phyloP scores from a whole-genome alignment of 1,140 invertebrate genomes.

The Rhagoletis pomonella region DNA sequence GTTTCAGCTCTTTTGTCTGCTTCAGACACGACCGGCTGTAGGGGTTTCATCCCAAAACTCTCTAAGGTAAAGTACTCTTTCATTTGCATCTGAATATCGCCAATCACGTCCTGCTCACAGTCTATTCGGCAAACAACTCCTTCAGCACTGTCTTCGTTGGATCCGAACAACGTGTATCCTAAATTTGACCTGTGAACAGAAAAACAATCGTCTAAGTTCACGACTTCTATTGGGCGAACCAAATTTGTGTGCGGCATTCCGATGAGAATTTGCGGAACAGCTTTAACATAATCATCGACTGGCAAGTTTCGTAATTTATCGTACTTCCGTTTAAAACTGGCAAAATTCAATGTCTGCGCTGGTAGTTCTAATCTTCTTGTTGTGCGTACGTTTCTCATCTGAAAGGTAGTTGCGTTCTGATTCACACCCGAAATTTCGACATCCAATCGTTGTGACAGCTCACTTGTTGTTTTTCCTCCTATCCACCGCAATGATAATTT shows the following conservation, averaged over 20 bases:
- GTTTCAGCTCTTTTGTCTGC: constrained; percentile 5
- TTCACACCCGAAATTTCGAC: constrained; percentile 38
- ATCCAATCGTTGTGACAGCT: neutral
- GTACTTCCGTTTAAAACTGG: neutral
- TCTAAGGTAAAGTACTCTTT: constrained; percentile 42
- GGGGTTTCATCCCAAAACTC: neutral
- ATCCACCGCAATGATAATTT: constrained; percentile 32
- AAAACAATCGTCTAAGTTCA: constrained; percentile 32
- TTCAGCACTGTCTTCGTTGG: constrained; percentile 31
- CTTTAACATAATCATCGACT: constrained; percentile 47
- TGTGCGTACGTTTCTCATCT: constrained; percentile 10
- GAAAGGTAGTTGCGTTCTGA: neutral
- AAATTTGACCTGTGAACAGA: constrained; percentile 14
- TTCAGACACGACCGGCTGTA: neutral
- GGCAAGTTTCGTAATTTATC: neutral
- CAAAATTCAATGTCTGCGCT: neutral
- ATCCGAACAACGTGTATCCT: constrained; percentile 45
- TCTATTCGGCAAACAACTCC: constrained; percentile 7
- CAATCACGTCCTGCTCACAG: neutral
- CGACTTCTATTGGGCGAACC: constrained; percentile 4
- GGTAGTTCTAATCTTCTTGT: constrained; percentile 12
- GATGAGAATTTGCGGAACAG: neutral
- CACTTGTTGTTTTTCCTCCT: neutral
- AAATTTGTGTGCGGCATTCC: neutral
- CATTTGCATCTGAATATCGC: constrained; percentile 34